Percentiles rank a stretch among this genome's conserved stretches.
phyloP scores from a whole-genome alignment of 1,140 invertebrate species.

The Lucilia sericata region DNA sequence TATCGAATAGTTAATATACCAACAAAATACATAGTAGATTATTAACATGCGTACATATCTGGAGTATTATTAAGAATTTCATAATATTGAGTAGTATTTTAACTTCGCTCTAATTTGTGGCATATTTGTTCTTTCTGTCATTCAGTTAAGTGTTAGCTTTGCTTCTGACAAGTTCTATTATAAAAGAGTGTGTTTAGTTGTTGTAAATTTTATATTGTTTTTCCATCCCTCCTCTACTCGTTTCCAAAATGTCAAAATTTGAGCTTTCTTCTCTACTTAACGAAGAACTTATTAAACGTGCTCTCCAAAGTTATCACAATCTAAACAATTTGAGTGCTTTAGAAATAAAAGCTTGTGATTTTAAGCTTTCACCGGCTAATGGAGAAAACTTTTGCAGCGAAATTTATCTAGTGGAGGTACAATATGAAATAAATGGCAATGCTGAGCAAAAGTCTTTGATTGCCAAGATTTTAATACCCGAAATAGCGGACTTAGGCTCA shows the following conservation, averaged over 20 bases:
- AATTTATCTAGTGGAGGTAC: slow-evolving; percentile 57
- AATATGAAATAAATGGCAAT: slow-evolving; percentile 50
- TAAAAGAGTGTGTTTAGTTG: too few relatives aligned
- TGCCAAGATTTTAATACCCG: slow-evolving; percentile 18
- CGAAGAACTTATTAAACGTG: slow-evolving; percentile 8
- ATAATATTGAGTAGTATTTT: too few relatives aligned
- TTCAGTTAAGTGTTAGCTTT: too few relatives aligned
- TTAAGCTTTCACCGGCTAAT: background rate
- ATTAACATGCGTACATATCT: too few relatives aligned
- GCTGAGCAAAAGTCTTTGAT: background rate
- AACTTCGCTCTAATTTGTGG: too few relatives aligned
- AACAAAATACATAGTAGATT: too few relatives aligned
- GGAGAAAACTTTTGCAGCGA: slow-evolving; percentile 66
- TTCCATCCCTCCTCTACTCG: background rate
- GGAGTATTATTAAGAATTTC: too few relatives aligned
- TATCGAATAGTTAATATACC: too few relatives aligned
- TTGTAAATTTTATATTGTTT: too few relatives aligned
- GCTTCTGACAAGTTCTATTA: too few relatives aligned
- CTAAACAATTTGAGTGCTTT: background rate
- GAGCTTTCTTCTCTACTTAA: background rate
- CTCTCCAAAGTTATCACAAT: slow-evolving; percentile 1
- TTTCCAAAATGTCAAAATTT: background rate
- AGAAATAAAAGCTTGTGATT: slow-evolving; percentile 6
- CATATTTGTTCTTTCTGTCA: too few relatives aligned
- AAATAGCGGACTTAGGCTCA: background rate